Evolutionary conservation across 2,113 vertebrate species (phyloP), one percentile per base, ranked within the genome.

Genomic region (Elachura formosa): DNA sequence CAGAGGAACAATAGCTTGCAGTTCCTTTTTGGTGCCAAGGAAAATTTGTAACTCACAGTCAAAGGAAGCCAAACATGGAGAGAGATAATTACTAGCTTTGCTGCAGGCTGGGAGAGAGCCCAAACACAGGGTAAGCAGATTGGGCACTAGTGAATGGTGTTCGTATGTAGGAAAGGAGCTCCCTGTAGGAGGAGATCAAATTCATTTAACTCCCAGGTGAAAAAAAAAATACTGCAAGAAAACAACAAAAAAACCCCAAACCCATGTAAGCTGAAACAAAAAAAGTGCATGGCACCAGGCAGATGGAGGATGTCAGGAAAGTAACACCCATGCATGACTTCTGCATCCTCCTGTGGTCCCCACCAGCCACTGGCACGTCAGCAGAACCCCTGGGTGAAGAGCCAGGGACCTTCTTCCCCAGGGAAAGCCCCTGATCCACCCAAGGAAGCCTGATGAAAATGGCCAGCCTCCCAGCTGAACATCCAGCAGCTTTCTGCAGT

Each of bases 21-120:
- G 84, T 34, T 89, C 58, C 49, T 76, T 49, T 85, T 72, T 40
- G 46, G 66, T 95, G 94, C 94, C 93, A 96, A 94, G 66, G 71
- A 91, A 91, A 94, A 94, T 92, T 93, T 91, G 94, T 89, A 72
- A 72, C 66, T 93, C 28, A 31, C 81, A 41, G 84, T 82, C 87
- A 87, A 94, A 93, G 58, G 66, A 89, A 93, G 88, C 79, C 56
- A 63, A 90, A 71, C 83, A 78, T 7, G 41, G 77, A 90, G 54
- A 93, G 91, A 68, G 81, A 79, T 73, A 89, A 97, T 96, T 89
- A 87, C 59, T 67, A 80, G 84, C 91, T 93, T 71, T 4, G 73
- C 71, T 92, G 84, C 62, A 66, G 81, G 69, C 81, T 94, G 91
- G 93, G 94, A 95, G 54, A 64, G 66, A 87, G 82, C 89, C 77